Conservation (phyloP, 2,797 vertebrate species). For the Sebastes cheni region DNA sequence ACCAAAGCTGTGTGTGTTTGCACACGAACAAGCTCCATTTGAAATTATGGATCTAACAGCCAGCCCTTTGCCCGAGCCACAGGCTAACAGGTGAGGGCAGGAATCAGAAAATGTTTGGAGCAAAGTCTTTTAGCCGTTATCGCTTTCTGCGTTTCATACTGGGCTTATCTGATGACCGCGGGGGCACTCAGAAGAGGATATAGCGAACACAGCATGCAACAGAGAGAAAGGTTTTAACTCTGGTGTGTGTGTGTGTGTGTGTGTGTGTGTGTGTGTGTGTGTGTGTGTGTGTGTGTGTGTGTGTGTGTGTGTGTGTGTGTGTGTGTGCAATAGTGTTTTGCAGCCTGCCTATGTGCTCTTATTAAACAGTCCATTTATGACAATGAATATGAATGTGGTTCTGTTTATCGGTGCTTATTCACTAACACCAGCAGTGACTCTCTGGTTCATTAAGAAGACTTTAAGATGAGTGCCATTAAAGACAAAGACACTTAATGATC, state of each 20-base stretch:
- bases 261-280: background rate
- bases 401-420: background rate
- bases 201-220: slow-evolving; percentile 32
- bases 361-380: background rate
- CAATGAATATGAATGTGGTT: background rate
- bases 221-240: background rate
- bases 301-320: background rate
- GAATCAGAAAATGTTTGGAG: slow-evolving; percentile 49
- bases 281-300: background rate
- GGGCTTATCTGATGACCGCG: slow-evolving; percentile 64
- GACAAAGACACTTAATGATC: background rate
- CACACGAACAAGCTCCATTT: slow-evolving; percentile 8
- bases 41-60: slow-evolving; percentile 31
- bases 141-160: slow-evolving; percentile 46
- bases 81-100: slow-evolving; percentile 52
- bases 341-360: background rate
- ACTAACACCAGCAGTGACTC: background rate
- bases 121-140: slow-evolving; percentile 52
- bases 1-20: background rate
- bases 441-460: slow-evolving; percentile 8
- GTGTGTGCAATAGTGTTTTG: background rate
- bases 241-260: background rate
- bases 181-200: slow-evolving; percentile 42
- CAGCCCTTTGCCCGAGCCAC: slow-evolving; percentile 10
- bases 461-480: background rate